Percentiles rank a stretch among this genome's conserved stretches.
Evolutionary conservation across 2,888 invertebrate species (phyloP).

Genomic region (Hesperia comma): DNA sequence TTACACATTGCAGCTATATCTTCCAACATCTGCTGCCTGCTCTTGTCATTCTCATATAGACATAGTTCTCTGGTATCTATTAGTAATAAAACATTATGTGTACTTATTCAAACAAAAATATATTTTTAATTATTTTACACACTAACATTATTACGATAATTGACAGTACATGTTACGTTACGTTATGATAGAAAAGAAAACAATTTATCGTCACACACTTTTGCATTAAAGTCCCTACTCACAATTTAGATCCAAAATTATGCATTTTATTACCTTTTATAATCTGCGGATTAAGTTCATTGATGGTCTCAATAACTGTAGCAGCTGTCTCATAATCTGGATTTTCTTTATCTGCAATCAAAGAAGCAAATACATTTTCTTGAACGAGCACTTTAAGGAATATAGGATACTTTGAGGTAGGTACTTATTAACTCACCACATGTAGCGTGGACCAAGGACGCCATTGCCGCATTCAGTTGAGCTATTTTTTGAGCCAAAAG

Average conservation of each 20-base stretch:
- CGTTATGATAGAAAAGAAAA: too few species aligned
- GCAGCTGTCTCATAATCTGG: conserved; percentile 53
- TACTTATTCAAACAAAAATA: too few species aligned
- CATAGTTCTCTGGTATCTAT: conserved; percentile 18
- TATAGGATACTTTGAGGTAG: not conserved
- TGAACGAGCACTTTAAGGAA: too few species aligned
- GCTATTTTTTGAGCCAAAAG: conserved; percentile 52
- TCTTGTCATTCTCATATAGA: conserved; percentile 14
- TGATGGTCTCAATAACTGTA: conserved; percentile 48
- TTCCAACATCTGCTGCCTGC: conserved; percentile 18
- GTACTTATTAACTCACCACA: conserved; percentile 54
- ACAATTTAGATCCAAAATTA: too few species aligned
- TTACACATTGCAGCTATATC: conserved; percentile 22
- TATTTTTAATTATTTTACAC: too few species aligned
- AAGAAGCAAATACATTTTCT: not conserved
- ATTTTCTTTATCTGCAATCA: conserved; percentile 50
- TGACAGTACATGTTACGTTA: too few species aligned
- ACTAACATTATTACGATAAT: too few species aligned
- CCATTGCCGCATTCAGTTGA: conserved; percentile 62
- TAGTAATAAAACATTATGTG: not conserved
- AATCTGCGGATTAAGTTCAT: conserved; percentile 52
- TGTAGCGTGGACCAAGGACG: conserved; percentile 56
- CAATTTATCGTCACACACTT: too few species aligned
- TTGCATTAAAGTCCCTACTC: too few species aligned
- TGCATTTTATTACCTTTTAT: conserved; percentile 47